Conservation (phyloP, 1,140 invertebrate species). For the Metopolophium dirhodum region DNA sequence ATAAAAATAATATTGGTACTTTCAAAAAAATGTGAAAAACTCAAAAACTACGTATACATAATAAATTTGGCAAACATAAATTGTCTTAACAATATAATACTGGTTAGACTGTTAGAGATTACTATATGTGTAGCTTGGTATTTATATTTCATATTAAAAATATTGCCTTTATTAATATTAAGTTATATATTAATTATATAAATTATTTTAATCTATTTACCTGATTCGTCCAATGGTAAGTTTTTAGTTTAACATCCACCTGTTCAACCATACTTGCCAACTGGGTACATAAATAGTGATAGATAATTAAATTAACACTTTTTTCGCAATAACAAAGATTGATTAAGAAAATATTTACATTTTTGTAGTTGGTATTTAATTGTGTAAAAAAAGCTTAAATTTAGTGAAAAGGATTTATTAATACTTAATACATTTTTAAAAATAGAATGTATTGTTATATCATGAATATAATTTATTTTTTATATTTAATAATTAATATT, state of each 20-base stretch:
- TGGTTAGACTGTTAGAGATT: background rate
- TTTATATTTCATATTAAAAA: background rate
- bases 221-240: background rate
- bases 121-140: background rate
- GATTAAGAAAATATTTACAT: background rate
- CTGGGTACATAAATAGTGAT: background rate
- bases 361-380: background rate
- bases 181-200: background rate
- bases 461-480: background rate
- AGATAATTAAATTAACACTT: background rate
- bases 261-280: conserved; percentile 3
- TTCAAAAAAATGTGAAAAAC: no score
- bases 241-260: background rate
- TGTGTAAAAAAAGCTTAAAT: background rate
- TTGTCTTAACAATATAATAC: background rate
- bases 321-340: background rate
- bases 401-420: background rate
- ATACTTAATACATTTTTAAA: background rate
- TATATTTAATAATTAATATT: background rate
- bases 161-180: background rate
- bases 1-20: no score
- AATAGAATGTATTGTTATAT: background rate
- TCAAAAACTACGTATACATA: no score
- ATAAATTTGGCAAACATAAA: no score
- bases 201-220: background rate